These are phyloP conservation scores for Leptinotarsa defecta DNA, from an alignment of 1,140 invertebrate species.

Conservation along the genomic window DNA sequence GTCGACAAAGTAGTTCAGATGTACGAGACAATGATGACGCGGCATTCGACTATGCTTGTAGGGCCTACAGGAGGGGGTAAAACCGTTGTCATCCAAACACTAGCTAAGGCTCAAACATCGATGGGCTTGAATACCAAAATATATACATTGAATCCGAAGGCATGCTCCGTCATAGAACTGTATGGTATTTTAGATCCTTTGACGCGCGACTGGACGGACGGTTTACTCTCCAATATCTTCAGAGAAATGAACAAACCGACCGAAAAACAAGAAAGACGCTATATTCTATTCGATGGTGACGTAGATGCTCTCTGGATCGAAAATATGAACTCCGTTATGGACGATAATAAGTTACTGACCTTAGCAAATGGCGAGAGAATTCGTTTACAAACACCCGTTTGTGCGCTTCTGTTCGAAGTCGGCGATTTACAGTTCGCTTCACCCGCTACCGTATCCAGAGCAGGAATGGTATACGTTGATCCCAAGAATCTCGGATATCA, in stretches of 20 bases:
- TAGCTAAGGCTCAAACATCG: conserved; percentile 78
- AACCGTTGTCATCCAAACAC: conserved; percentile 79
- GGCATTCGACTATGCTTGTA: conserved; percentile 89
- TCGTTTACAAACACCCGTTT: conserved; percentile 75
- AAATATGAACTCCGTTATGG: conserved; percentile 97
- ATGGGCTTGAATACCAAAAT: conserved; percentile 79
- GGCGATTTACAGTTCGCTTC: conserved; percentile 88
- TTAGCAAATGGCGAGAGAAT: conserved; percentile 90
- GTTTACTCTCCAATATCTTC: conserved; percentile 87
- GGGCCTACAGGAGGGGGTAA: conserved; percentile 91
- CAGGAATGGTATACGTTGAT: conserved; percentile 93
- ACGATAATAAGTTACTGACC: conserved; percentile 88
- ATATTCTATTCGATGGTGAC: conserved; percentile 88
- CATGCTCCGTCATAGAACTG: conserved; percentile 84
- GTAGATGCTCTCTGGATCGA: conserved; percentile 93
- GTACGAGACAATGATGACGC: conserved; percentile 92
- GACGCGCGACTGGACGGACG: conserved; percentile 91
- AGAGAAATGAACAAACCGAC: conserved; percentile 83
- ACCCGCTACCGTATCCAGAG: conserved; percentile 87
- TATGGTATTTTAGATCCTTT: conserved; percentile 86
- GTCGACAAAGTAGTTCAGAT: conserved; percentile 76
- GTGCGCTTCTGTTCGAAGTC: conserved; percentile 87
- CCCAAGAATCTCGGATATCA: conserved; percentile 86
- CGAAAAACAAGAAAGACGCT: conserved; percentile 67
- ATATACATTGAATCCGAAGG: conserved; percentile 81